These are phyloP conservation scores for Hylaeus volcanicus DNA, from an alignment of 1,140 invertebrate species.

Conservation along the genomic window DNA sequence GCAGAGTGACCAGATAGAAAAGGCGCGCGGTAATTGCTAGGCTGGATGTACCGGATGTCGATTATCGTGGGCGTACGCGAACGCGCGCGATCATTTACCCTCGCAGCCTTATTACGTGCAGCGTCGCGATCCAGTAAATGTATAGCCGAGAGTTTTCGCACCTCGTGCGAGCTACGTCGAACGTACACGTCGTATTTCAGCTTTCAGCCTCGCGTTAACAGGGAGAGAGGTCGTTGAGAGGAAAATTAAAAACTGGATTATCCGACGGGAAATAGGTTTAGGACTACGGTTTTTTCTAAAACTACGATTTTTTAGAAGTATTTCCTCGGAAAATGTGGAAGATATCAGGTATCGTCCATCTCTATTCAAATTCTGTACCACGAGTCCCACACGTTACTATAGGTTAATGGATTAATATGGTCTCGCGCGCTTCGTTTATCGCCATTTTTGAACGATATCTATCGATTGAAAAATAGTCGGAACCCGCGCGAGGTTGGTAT, in stretches of 20 bases:
- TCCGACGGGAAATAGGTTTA: not conserved
- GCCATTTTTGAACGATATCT: too few species aligned
- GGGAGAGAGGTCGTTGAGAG: not conserved
- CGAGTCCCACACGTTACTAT: too few species aligned
- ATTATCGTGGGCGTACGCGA: slow-evolving; percentile 35
- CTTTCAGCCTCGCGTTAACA: slow-evolving; percentile 12
- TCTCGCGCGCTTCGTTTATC: too few species aligned
- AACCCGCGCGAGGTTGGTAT: too few species aligned
- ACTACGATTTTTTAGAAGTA: too few species aligned
- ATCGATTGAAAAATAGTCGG: too few species aligned
- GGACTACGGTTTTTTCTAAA: too few species aligned
- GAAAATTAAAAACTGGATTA: slow-evolving; percentile 3
- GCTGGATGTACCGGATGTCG: slow-evolving; percentile 42
- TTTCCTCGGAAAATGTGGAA: too few species aligned
- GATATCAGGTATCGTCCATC: too few species aligned
- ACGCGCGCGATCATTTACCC: slow-evolving; percentile 30
- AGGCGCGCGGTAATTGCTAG: slow-evolving; percentile 25
- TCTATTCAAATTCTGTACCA: too few species aligned
- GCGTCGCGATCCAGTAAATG: slow-evolving; percentile 18
- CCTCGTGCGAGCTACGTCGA: slow-evolving; percentile 7
- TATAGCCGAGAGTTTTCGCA: slow-evolving; percentile 15
- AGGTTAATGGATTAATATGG: too few species aligned
- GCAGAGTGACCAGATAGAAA: not conserved
- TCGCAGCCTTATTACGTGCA: slow-evolving; percentile 20
- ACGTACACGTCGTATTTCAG: slow-evolving; percentile 13